Percentiles rank a stretch among this genome's conserved stretches.
Conservation (phyloP, 2,888 invertebrate species). For the Polietes domitor region DNA sequence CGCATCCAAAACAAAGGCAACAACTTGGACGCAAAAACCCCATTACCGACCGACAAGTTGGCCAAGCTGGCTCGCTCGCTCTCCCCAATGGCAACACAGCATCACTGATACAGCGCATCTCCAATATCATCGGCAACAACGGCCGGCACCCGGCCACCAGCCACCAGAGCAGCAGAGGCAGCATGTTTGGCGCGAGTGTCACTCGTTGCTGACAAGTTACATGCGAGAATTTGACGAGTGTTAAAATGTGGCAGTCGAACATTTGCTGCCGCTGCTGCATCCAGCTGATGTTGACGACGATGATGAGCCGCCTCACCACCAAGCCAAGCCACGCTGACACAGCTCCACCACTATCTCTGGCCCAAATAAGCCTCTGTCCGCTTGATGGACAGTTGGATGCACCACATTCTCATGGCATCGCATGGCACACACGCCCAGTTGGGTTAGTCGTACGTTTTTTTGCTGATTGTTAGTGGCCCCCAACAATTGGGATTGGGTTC, state of each 20-base stretch:
- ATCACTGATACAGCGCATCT: no score
- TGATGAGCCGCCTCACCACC: conserved; percentile 22
- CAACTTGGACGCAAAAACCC: conserved; percentile 43
- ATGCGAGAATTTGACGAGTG: conserved; percentile 80
- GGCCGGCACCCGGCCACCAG: conserved; percentile 53
- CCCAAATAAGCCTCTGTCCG: conserved; percentile 62
- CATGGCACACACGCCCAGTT: conserved; percentile 23
- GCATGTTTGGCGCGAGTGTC: conserved; percentile 71
- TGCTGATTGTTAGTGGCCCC: background rate
- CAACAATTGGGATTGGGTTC: conserved; percentile 10
- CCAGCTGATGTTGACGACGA: conserved; percentile 9
- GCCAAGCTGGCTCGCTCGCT: conserved; percentile 42
- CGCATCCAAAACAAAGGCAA: conserved; percentile 48
- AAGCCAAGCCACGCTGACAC: background rate
- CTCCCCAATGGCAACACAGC: conserved; percentile 50
- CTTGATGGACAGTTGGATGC: conserved; percentile 65
- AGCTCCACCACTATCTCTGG: background rate
- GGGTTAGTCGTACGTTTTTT: conserved; percentile 1
- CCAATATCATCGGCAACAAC: background rate
- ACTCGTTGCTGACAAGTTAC: conserved; percentile 79
- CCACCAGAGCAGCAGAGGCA: conserved; percentile 60
- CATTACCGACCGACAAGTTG: conserved; percentile 49
- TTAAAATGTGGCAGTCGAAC: conserved; percentile 68
- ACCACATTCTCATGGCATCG: conserved; percentile 27
- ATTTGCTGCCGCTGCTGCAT: conserved; percentile 63